A percentile compares a stretch with the other conserved stretches of the same genome.
These are phyloP conservation scores for Rhynchonycteris naso DNA, from an alignment of 2,797 vertebrate genomes.

Conservation along the genomic window DNA sequence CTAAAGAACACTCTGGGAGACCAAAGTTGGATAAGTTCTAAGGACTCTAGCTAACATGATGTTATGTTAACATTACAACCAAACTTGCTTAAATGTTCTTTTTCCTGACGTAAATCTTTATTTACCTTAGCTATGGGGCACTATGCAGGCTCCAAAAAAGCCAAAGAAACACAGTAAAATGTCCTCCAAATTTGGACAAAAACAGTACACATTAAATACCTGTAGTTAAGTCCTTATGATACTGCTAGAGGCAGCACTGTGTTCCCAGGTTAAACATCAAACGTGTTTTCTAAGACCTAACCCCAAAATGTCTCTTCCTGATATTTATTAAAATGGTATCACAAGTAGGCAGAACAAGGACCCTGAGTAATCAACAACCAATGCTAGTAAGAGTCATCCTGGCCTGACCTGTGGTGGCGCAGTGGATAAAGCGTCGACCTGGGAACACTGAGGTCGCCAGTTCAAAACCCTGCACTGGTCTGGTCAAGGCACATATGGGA, in stretches of 20 bases:
- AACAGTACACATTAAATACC: conserved; percentile 28
- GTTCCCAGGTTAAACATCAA: conserved; percentile 19
- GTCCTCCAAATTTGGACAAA: conserved; percentile 9
- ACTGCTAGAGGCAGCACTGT: not conserved
- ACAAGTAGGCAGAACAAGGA: not conserved
- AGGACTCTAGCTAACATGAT: not conserved
- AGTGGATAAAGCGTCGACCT: too few relatives aligned
- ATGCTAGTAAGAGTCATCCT: not conserved
- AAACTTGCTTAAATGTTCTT: not conserved
- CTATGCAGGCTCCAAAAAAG: not conserved
- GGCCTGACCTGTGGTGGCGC: too few relatives aligned
- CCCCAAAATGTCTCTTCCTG: conserved; percentile 45
- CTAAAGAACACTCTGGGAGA: not conserved
- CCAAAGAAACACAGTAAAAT: not conserved
- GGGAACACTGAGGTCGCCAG: too few relatives aligned
- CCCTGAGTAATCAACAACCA: conserved; percentile 27
- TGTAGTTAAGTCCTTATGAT: not conserved
- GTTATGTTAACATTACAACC: not conserved
- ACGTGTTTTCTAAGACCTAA: conserved; percentile 59
- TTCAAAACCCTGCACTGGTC: too few relatives aligned
- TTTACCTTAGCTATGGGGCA: not conserved
- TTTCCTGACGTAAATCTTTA: not conserved
- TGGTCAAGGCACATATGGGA: too few relatives aligned
- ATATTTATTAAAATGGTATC: not conserved
- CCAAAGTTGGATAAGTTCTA: not conserved